These are phyloP conservation scores for Oxycera nigricornis DNA, from an alignment of 2,888 invertebrate genomes.

Conservation along the genomic window DNA sequence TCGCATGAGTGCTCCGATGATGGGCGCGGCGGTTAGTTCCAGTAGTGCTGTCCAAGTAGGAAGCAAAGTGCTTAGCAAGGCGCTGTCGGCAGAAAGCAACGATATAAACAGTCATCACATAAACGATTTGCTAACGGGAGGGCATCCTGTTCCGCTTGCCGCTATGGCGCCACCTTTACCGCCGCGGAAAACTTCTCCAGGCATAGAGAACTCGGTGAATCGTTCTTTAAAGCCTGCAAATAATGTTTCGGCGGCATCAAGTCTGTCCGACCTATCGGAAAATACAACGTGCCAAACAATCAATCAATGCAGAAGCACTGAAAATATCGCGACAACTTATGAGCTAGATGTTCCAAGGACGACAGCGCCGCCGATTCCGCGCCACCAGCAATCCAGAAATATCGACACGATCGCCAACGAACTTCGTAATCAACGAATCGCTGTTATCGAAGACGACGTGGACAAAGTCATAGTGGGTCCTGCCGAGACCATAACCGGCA, in stretches of 20 bases:
- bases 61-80: conserved; percentile 49
- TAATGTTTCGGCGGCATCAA: conserved; percentile 43
- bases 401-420: conserved; percentile 58
- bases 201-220: conserved; percentile 55
- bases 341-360: conserved; percentile 55
- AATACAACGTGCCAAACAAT: conserved; percentile 42
- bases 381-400: conserved; percentile 53
- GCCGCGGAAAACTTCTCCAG: conserved; percentile 66
- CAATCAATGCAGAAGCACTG: conserved; percentile 54
- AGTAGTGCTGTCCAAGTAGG: conserved; percentile 42
- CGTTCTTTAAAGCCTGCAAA: conserved; percentile 47
- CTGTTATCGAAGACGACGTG: conserved; percentile 49
- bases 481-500: conserved; percentile 75
- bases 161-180: conserved; percentile 65
- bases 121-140: background rate
- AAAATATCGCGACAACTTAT: conserved; percentile 54
- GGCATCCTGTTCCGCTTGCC: background rate
- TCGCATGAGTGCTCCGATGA: conserved; percentile 62
- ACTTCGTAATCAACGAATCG: conserved; percentile 56
- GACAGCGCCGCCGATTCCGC: conserved; percentile 61
- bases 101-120: conserved; percentile 43
- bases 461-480: conserved; percentile 69
- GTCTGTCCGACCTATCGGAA: conserved; percentile 59
- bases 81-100: conserved; percentile 52
- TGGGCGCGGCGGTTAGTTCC: conserved; percentile 55